Evolutionary conservation across 2,113 vertebrate species (phyloP).

Genomic region (Oxyura jamaicensis): DNA sequence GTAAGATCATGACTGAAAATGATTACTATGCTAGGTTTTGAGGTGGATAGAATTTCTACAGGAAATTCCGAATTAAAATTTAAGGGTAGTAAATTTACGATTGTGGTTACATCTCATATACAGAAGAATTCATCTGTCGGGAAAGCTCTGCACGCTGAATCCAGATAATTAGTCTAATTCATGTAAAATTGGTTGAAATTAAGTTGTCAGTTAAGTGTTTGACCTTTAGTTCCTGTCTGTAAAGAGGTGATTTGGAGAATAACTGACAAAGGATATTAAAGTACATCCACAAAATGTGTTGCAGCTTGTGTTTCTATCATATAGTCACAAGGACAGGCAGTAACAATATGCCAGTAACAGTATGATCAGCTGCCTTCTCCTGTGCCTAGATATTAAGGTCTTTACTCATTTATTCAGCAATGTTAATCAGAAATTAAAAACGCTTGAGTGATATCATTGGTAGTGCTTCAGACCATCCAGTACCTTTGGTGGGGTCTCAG

Average conservation of each 20-base stretch:
- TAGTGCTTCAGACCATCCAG: neutral
- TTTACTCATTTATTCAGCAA: neutral
- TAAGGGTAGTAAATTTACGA: neutral
- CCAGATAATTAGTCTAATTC: conserved; percentile 18
- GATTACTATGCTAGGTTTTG: neutral
- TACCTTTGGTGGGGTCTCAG: conserved; percentile 96
- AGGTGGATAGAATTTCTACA: neutral
- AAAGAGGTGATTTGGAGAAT: neutral
- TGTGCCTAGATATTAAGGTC: neutral
- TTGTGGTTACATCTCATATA: neutral
- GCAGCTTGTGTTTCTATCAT: conserved; percentile 1
- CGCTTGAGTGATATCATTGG: neutral
- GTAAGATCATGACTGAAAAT: neutral
- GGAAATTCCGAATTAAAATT: neutral
- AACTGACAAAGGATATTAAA: neutral
- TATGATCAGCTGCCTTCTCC: neutral
- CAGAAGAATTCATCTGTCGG: neutral
- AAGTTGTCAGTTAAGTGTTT: conserved; percentile 46
- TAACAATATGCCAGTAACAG: neutral
- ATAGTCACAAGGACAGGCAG: neutral
- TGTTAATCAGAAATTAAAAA: neutral
- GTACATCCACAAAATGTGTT: neutral
- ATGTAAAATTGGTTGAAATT: conserved; percentile 22
- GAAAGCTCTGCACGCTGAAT: neutral
- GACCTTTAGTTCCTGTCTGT: conserved; percentile 38